Base-by-base conservation (phyloP, 2,888 invertebrate genomes). In the Cerceris ruficornis region DNA sequence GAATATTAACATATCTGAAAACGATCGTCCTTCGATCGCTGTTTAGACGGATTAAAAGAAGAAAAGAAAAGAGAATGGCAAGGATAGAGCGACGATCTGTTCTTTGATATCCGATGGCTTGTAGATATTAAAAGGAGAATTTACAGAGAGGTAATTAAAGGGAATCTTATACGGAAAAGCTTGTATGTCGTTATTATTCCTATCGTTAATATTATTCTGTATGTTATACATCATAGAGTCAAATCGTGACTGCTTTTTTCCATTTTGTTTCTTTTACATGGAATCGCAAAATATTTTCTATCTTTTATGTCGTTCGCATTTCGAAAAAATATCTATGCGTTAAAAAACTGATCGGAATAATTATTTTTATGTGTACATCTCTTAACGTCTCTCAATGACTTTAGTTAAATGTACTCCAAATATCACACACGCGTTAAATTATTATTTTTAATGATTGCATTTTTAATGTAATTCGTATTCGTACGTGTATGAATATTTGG, bases 151-250 rank as follows among this genome's bases (percentile, higher is more conserved):
- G 50, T 57, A 15, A 67, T 69, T 54, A 60, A 67, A 74, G 50
- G 64, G 28, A 67, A 62, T 69, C 42, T 15, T 73, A 15, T 67
- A 80, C 52, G 54, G 39, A 68, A 65, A 67, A 28, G 57, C 54
- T 28, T 49, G 39, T 69, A 39, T 58, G 66, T 49, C 42, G 14
- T 71, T 80, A 61, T 80, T 75, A 65, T 68, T 75, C 70, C 49
- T 80, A 75, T 55, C 46, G 54, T 75, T 73, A 60, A 73, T 46
- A 69, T 54, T 78, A 61, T 74, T 75, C 46, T 66, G 46, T 78
- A 69, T 6, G 66, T 68, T 42, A 49, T 80, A 59, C 42, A 69
- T 54, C 42, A 14, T 17, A 28, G 14, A 52, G 46, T 46, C 17
- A 46, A 49, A 15, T 49, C 39, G 15, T 11, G 11, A 11, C 14